Percentiles rank a stretch among this genome's conserved stretches.
Evolutionary conservation across 2,888 invertebrate genomes (phyloP).

Genomic region (Megamerina dolium): DNA sequence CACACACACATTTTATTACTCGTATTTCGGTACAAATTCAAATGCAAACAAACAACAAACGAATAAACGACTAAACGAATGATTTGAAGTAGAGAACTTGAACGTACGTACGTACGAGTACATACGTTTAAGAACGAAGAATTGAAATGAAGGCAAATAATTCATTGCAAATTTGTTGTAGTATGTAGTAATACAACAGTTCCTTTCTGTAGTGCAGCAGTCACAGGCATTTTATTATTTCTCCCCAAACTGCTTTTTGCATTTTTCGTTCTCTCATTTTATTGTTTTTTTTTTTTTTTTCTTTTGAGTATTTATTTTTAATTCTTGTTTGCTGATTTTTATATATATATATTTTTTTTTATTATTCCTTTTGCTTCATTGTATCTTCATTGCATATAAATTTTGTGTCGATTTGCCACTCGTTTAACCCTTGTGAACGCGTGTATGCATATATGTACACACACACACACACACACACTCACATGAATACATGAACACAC

Average conservation of each 20-base stretch:
- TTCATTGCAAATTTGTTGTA: constrained; percentile 9
- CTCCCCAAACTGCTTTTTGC: too few species aligned
- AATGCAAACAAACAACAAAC: constrained; percentile 8
- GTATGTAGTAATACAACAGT: too few species aligned
- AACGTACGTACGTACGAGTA: too few species aligned
- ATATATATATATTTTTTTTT: too few species aligned
- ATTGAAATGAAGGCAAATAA: constrained; percentile 11
- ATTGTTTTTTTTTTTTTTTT: not conserved
- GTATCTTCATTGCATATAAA: constrained; percentile 16
- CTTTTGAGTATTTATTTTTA: too few species aligned
- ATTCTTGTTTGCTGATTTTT: too few species aligned
- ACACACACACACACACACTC: constrained; percentile 3
- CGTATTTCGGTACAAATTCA: constrained; percentile 10
- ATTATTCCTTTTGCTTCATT: constrained; percentile 12
- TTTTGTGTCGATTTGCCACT: constrained; percentile 17
- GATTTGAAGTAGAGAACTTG: too few species aligned
- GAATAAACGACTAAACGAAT: too few species aligned
- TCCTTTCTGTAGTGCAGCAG: too few species aligned
- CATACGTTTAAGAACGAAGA: too few species aligned
- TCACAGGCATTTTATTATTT: too few species aligned
- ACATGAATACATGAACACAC: not conserved
- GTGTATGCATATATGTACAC: not conserved
- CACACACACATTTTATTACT: too few species aligned
- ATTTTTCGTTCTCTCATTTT: not conserved
- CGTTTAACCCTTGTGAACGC: constrained; percentile 12